Evolutionary conservation across 2,797 vertebrate genomes (phyloP), one percentile per base, ranked within the genome.

Genomic region (Lithobates pipiens): DNA sequence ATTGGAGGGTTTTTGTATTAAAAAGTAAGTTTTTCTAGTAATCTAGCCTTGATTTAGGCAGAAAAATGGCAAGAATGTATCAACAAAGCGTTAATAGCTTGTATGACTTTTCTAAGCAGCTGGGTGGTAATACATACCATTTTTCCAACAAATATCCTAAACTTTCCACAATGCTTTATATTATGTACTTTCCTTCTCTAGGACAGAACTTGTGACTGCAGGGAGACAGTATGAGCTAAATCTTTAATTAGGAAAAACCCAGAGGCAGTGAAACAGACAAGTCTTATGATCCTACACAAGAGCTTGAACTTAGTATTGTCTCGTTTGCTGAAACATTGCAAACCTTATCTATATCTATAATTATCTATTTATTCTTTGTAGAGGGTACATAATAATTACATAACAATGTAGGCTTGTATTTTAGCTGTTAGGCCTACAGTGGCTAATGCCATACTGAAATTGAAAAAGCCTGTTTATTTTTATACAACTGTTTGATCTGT

Each of bases 231-330:
- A 85, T 78, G 50, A 73, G 68, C 63, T 70, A 78, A 34, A 69
- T 76, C 44, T 86, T 86, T 81, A 54, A 76, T 76, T 76, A 76
- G 82, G 63, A 71, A 72, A 23, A 86, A 50, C 84, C 84, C 42
- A 76, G 63, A 81, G 84, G 84, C 78, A 82, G 84, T 46, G 67
- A 50, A 86, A 67, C 71, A 80, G 71, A 85, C n/a, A 29, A 86
- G 65, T 44, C 78, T 81, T 81, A 79, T 86, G 78, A 76, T 76
- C 36, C 42, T 29, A 68, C 44, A 76, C 16, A n/a, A 61, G 25
- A 36, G 71, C 71, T 25, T 16, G 65, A 76, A 23, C 25, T 13
- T 65, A 76, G 5, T 81, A 21, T 71, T 85, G 75, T 85, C 39
- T 69, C 1, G 39, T 29, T 39, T 76, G 65, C 32, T 57, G 29